Base-by-base conservation (phyloP, 2,888 invertebrate genomes). In the Lepidocyrtoides sp. region DNA sequence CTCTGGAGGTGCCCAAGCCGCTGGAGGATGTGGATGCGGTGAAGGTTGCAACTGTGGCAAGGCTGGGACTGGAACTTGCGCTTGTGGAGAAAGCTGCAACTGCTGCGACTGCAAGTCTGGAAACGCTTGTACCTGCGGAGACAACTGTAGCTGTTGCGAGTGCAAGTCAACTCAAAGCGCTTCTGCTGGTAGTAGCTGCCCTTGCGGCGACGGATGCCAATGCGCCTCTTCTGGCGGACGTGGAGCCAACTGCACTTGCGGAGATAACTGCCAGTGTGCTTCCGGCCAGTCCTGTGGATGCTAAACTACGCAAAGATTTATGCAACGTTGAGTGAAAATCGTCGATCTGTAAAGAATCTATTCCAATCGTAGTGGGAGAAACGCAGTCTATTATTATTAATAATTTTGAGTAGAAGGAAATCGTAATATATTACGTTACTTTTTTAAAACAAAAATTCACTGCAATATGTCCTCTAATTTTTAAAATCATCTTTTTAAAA, bases 201-300 rank as follows among this genome's bases (percentile, higher is more conserved):
- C 32, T 14, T 88, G 88, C 69, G 88, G 88, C 10, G 66, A 63
- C 29, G 36, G 44, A 26, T 89, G 89, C 89, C 72, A 51, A 7
- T 81, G 81, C 48, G 14, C 32, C 17, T 4, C 66, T 48, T n/a
- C 79, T 57, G 51, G 51, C 2, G 12, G 17, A 17, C 17, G 51
- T 17, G 51, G 17, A 1, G 51, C 26, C 14, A 26, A 60, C 44
- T 29, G 79, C 29, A 0, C n/a, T 17, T 63, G 41, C 12, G 81
- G 87, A 2, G 63, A 79, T 17, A 51, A 26, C 10, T 88, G 88
- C 48, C 10, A 88, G 20, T 82, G 82, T 7, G n/a, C 29, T 7
- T 17, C n/a, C 32, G 66, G 86, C 8, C 0, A 51, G 63, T 29
- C 72, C 29, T 82, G 72, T 17, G 54, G 75, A 36, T 84, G 89